Evolutionary conservation across 2,888 invertebrate species (phyloP), one percentile per base, ranked within the genome.

Genomic region (Eledona agricola): DNA sequence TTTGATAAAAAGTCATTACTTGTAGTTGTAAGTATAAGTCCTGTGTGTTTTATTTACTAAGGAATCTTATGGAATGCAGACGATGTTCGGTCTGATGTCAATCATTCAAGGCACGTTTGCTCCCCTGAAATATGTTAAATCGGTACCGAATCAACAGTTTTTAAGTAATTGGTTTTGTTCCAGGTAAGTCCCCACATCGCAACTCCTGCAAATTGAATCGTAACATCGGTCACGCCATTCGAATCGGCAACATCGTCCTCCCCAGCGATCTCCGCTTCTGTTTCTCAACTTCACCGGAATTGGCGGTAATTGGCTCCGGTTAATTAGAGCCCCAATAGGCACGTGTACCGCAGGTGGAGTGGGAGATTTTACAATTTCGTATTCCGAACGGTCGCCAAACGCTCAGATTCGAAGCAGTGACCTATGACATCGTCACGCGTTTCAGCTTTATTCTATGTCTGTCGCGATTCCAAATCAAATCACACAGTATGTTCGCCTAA

Each of bases 401-500:
- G 31, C 51, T 45, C 63, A 65, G 65, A 63, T 65, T 63, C 64
- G 65, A 69, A 58, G 65, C 69, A 65, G 68, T 70, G 70, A 70
- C 70, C 70, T 69, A 69, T 69, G 69, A 67, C 65, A 52, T 58
- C 57, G 66, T 69, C 70, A 69, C 69, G 69, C 50, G 57, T 63
- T 45, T 26, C 56, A 37, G 64, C 65, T 67, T 66, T 66, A 66
- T 66, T 66, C 66, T 54, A 56, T 57, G 55, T 35, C 51, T 60
- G 66, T 64, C 59, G 64, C 61, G 65, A 62, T 63, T 62, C 58
- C 55, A 67, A 69, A 69, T 67, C 67, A 65, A 68, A 70, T 70
- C 69, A 66, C 62, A 64, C 63, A 62, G 65, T 62, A 58, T 53
- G 60, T 61, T 62, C 60, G 52, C 51, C 52, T 62, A 63, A 65